Evolutionary conservation across 2,888 invertebrate genomes (phyloP), one percentile per base, ranked within the genome.

Genomic region (Aleiodes alternator): DNA sequence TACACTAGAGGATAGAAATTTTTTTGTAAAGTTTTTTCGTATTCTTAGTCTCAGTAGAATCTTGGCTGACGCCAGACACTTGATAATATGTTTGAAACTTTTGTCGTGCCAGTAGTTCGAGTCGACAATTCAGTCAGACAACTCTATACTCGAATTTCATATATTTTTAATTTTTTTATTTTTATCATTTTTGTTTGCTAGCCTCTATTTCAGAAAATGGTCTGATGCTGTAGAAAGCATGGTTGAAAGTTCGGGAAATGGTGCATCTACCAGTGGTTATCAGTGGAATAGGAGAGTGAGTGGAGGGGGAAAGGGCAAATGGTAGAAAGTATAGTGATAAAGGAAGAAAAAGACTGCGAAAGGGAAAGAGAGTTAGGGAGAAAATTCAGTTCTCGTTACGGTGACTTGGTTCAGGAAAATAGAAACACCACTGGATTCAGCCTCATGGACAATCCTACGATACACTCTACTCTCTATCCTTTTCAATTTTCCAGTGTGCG

Each of bases 381-480:
- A 23, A 23, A 16, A 61, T 61, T 38, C 61, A 38, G n/a, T 14
- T 61, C 61, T 61, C 61, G 61, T 61, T 61, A 61, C 38, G 38
- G 38, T 38, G 34, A 61, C 61, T 61, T 34, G 61, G n/a, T 61
- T 38, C 34, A 16, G 14, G 61, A n/a, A 61, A 61, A 61, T 38
- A 38, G 12, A 38, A 34, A 61, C 38, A 61, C 38, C 61, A 16
- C 38, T 11, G 34, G n/a, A 38, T 61, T 38, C 61, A 61, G 8
- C 38, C 38, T 57, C 57, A 38, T 9, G 61, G 38, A 61, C 61
- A 61, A 38, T 61, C 38, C 7, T 38, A 61, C 61, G 61, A 61
- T 61, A 61, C 59, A 12, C 61, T 59, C 31, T 12, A 11, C 53
- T 38, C 38, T 61, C 61, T 61, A 61, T 64, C 48, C 48, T 64